phyloP scores from a whole-genome alignment of 2,797 vertebrate genomes.

The Octomys mimax region DNA sequence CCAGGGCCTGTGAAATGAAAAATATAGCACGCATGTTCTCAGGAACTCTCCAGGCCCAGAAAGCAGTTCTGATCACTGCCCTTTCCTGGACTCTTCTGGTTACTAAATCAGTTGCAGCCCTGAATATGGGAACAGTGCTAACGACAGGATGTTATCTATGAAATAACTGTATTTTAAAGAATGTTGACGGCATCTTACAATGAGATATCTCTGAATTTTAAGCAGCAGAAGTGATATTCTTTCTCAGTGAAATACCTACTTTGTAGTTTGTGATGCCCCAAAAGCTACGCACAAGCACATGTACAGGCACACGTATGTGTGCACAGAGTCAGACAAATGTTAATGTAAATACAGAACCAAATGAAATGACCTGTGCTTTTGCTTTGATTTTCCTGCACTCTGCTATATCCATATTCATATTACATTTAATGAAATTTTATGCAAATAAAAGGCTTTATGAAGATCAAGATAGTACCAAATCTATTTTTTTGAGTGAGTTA shows the following conservation, averaged over 20 bases:
- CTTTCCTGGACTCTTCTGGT: not conserved
- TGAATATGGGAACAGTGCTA: not conserved
- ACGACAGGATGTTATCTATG: not conserved
- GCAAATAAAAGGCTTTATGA: slow-evolving; percentile 54
- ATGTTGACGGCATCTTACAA: not conserved
- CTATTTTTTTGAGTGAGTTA: slow-evolving; percentile 58
- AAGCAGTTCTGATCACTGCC: not conserved
- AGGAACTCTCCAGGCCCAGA: not conserved
- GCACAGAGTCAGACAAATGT: not conserved
- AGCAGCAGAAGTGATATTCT: not conserved
- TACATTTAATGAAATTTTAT: slow-evolving; percentile 63
- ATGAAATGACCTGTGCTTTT: slow-evolving; percentile 33
- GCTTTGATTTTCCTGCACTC: slow-evolving; percentile 20
- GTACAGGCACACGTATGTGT: accelerated
- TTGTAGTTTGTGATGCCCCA: not conserved
- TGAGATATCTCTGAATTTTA: not conserved
- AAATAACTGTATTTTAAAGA: not conserved
- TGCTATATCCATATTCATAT: not conserved
- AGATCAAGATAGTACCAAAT: slow-evolving; percentile 34
- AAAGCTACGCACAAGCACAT: not conserved
- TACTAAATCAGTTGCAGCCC: not conserved
- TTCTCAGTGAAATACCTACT: not conserved
- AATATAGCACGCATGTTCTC: not conserved
- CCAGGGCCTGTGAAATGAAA: not conserved
- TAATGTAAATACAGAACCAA: not conserved